phyloP scores from a whole-genome alignment of 2,113 vertebrate species.

The Rhinoderma darwinii region DNA sequence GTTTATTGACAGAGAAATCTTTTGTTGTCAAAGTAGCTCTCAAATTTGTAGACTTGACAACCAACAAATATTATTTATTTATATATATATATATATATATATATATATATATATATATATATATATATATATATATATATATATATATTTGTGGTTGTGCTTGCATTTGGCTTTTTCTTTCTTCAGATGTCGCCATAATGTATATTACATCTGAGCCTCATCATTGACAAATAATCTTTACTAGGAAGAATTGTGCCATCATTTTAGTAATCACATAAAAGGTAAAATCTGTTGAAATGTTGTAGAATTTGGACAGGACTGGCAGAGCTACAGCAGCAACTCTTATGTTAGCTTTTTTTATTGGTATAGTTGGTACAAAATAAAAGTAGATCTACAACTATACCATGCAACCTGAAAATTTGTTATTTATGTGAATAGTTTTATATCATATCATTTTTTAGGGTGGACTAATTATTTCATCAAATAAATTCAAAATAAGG shows the following conservation, averaged over 20 bases:
- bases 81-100: too few species aligned
- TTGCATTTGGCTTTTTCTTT: background rate
- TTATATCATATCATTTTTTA: background rate
- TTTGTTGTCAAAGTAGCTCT: background rate
- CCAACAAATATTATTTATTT: background rate
- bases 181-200: background rate
- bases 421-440: too few species aligned
- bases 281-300: conserved; percentile 20
- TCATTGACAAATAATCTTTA: background rate
- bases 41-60: background rate
- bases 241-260: background rate
- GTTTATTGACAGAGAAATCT: background rate
- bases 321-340: background rate
- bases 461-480: background rate
- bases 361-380: background rate
- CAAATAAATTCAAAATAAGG: background rate
- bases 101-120: too few species aligned
- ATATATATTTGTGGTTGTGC: background rate
- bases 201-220: background rate
- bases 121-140: too few species aligned
- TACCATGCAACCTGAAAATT: background rate
- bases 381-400: background rate
- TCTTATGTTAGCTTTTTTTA: background rate
- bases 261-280: conserved; percentile 4
- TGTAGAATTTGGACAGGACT: background rate